Percentiles rank a stretch among this genome's conserved stretches.
These are phyloP conservation scores for Tachystola acroxantha DNA, from an alignment of 2,888 invertebrate genomes.

Conservation along the genomic window DNA sequence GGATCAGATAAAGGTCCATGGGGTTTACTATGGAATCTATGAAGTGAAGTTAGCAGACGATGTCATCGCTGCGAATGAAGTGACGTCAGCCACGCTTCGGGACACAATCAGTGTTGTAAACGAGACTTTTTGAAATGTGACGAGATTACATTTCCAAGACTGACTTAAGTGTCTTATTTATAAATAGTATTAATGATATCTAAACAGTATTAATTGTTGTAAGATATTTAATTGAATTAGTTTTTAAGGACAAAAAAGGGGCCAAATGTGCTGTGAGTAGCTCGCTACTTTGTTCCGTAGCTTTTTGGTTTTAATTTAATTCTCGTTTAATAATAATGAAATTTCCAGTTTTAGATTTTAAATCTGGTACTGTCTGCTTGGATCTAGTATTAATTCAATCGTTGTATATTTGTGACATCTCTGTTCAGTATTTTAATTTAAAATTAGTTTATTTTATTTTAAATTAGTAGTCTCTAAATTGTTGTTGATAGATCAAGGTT, in stretches of 20 bases:
- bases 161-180: slow-evolving; percentile 45
- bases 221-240: slow-evolving; percentile 51
- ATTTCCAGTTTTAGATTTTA: slow-evolving; percentile 10
- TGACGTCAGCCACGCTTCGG: background rate
- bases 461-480: background rate
- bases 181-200: slow-evolving; percentile 34
- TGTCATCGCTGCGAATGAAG: background rate
- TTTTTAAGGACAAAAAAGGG: slow-evolving; percentile 41
- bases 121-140: slow-evolving; percentile 13
- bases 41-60: background rate
- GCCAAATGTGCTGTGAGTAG: slow-evolving; percentile 65
- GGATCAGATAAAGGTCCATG: slow-evolving; percentile 1
- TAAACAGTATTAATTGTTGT: slow-evolving; percentile 62
- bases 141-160: slow-evolving; percentile 23
- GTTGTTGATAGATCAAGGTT: too few relatives aligned
- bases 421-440: slow-evolving; percentile 43
- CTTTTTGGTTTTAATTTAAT: slow-evolving; percentile 37
- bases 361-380: slow-evolving; percentile 11
- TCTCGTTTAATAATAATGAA: slow-evolving; percentile 9
- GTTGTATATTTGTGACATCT: slow-evolving; percentile 26
- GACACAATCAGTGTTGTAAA: slow-evolving; percentile 2
- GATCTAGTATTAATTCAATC: slow-evolving; percentile 19
- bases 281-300: slow-evolving; percentile 41
- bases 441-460: background rate
- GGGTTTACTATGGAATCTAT: background rate